Base-by-base conservation (phyloP, 2,888 invertebrate species). In the Girardia tigrina region DNA sequence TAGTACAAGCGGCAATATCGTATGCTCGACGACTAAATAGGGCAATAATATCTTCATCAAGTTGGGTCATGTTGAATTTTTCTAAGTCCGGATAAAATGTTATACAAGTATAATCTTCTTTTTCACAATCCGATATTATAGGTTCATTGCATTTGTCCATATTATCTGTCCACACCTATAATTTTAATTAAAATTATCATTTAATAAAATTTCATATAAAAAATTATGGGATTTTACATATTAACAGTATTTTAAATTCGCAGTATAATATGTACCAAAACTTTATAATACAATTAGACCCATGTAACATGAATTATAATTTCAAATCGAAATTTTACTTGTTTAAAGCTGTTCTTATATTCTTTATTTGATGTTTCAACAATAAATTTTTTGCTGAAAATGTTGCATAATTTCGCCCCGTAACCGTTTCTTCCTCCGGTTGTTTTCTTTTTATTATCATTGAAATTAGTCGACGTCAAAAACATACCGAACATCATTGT, bases 401-500 rank as follows among this genome's bases (percentile, higher is more conserved):
- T 95, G 84, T 99, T 99, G 83, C 98, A 99, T 74, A 99, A 86
- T 85, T 99, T 99, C 2, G 98, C 98, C 82, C 98, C 98, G 82
- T 93, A 99, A 75, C 98, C 98, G 82, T 99, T 99, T 80, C 98
- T 88, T 78, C 98, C 98, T 80, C 87, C 87, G 26, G 88, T 88
- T 1, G 89, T 95, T 87, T 98, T 98, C 83, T 92, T 91, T 83
- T 99, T 93, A 79, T 91, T 91, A 80, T 99, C 98, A 84, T 99
- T 92, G 83, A 95, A 99, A 84, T 99, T 99, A 4, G 95, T 97
- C 0, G 97, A 97, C 14, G 98, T 99, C 79, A 99, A 86, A 28
- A 99, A 86, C 84, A 98, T 95, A 14, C 98, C 98, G 84, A 99
- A 99, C 80, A 99, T 99, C 91, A 99, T 90, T 0, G 97, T 94